A percentile compares a stretch with the other conserved stretches of the same genome.
Conservation (phyloP, 2,888 invertebrate species). For the Rhagium mordax region DNA sequence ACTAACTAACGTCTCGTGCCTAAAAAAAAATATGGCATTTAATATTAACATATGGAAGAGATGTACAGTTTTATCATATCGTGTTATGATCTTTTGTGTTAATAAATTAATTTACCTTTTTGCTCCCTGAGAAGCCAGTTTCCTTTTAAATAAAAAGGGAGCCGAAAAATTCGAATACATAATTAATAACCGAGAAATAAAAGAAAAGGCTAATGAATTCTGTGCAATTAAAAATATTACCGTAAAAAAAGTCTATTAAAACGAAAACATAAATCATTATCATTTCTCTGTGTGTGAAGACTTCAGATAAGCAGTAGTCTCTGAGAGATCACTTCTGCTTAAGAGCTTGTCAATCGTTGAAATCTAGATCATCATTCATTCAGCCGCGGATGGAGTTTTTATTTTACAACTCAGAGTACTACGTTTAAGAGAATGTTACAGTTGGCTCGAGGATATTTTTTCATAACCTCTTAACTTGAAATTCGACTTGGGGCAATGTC, state of each 20-base stretch:
- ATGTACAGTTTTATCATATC: neutral
- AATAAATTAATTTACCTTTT: constrained; percentile 23
- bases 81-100: constrained; percentile 1
- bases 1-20: neutral
- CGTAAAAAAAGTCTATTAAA: constrained; percentile 56
- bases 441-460: neutral
- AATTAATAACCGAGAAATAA: constrained; percentile 35
- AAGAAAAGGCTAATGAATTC: constrained; percentile 50
- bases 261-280: constrained; percentile 55
- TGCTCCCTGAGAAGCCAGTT: constrained; percentile 15
- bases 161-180: constrained; percentile 30
- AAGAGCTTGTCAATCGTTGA: constrained; percentile 33
- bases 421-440: neutral
- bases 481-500: constrained; percentile 16
- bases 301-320: constrained; percentile 26
- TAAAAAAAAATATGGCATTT: neutral
- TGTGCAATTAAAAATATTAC: constrained; percentile 56
- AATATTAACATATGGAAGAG: constrained; percentile 2
- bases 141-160: constrained; percentile 17
- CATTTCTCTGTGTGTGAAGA: constrained; percentile 25
- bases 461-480: constrained; percentile 5
- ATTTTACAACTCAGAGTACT: neutral
- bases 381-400: constrained; percentile 6
- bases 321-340: constrained; percentile 31
- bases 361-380: constrained; percentile 34